These are phyloP conservation scores for Isichthys henryi DNA, from an alignment of 2,113 vertebrate genomes.

Conservation along the genomic window DNA sequence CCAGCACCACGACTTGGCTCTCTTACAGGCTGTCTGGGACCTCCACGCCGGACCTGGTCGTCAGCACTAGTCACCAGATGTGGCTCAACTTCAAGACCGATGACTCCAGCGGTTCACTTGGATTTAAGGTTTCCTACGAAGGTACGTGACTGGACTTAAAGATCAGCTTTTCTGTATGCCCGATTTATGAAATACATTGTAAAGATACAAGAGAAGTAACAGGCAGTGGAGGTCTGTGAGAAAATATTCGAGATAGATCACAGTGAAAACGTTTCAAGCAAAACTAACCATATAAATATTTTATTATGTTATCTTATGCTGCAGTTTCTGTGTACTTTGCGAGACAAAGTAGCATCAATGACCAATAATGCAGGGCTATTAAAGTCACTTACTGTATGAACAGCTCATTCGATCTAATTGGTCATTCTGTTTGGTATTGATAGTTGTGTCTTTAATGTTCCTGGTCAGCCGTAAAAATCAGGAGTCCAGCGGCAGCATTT, in stretches of 20 bases:
- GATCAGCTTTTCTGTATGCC: background rate
- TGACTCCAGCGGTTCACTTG: constrained; percentile 83
- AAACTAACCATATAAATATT: background rate
- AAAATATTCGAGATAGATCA: background rate
- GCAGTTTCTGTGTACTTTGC: background rate
- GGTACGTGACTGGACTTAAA: constrained; percentile 56
- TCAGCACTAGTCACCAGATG: constrained; percentile 96
- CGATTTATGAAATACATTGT: background rate
- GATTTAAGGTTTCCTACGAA: constrained; percentile 93
- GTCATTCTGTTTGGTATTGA: background rate
- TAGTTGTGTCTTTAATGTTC: constrained; percentile 4
- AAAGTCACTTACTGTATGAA: constrained; percentile 12
- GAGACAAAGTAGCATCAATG: background rate
- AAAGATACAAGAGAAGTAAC: background rate
- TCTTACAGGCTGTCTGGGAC: constrained; percentile 80
- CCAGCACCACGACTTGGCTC: background rate
- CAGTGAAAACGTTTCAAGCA: background rate
- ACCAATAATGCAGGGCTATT: constrained; percentile 1
- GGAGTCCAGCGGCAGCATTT: background rate
- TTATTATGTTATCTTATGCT: background rate
- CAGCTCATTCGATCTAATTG: background rate
- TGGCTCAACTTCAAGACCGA: constrained; percentile 98
- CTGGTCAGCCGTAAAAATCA: background rate
- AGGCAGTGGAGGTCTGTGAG: background rate
- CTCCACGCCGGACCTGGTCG: constrained; percentile 88